phyloP scores from a whole-genome alignment of 2,113 vertebrate species.

The Proterorhinus semilunaris region DNA sequence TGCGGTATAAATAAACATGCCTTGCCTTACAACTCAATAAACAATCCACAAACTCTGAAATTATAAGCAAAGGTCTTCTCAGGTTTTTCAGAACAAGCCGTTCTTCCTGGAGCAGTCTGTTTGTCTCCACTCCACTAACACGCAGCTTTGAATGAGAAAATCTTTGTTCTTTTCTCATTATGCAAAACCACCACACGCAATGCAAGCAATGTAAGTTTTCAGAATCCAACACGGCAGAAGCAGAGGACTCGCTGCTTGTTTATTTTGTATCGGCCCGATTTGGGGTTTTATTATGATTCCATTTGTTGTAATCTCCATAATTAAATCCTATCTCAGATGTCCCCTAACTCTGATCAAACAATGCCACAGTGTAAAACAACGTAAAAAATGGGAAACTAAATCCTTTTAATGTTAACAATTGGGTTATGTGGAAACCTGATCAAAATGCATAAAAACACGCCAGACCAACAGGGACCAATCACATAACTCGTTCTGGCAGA shows the following conservation, averaged over 20 bases:
- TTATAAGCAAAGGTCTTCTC: background rate
- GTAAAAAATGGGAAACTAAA: conserved; percentile 24
- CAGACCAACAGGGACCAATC: conserved; percentile 28
- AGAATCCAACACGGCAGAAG: background rate
- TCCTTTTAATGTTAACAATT: conserved; percentile 16
- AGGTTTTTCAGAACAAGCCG: background rate
- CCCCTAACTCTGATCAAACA: conserved; percentile 44
- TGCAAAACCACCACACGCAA: background rate
- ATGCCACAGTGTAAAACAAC: conserved; percentile 20
- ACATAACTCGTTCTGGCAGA: conserved; percentile 44
- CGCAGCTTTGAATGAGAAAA: background rate
- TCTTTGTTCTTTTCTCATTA: background rate
- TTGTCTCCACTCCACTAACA: background rate
- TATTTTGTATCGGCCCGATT: conserved; percentile 31
- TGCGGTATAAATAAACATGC: too few species aligned
- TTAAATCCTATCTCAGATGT: conserved; percentile 21
- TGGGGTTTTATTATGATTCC: conserved; percentile 26
- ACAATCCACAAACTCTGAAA: background rate
- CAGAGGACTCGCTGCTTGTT: conserved; percentile 9
- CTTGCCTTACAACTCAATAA: too few species aligned
- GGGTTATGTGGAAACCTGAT: conserved; percentile 30
- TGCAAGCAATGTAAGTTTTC: background rate
- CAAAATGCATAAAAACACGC: conserved; percentile 33
- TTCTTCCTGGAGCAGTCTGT: background rate
- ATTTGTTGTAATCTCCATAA: conserved; percentile 21